phyloP scores from a whole-genome alignment of 2,797 vertebrate species.

The Hydrolagus colliei region DNA sequence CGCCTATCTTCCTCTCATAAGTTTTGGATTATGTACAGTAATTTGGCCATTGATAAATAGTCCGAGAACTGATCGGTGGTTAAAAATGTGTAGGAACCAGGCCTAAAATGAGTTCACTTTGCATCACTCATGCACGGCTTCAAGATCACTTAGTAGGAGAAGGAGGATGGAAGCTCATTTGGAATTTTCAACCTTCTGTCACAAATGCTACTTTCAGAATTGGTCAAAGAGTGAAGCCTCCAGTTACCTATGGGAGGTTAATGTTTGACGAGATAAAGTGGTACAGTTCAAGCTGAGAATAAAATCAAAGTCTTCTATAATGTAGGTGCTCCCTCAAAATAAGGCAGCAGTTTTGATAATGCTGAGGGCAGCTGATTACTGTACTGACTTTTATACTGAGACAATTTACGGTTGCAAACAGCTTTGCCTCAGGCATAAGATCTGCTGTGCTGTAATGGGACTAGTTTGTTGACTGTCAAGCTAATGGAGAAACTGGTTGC shows the following conservation, averaged over 20 bases:
- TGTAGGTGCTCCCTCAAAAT: neutral
- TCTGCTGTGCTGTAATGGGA: conserved; percentile 67
- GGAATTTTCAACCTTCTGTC: conserved; percentile 3
- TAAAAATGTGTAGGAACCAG: neutral
- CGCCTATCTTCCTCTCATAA: no score
- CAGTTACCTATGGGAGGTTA: neutral
- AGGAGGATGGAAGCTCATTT: neutral
- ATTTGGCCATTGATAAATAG: neutral
- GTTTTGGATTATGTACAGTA: no score
- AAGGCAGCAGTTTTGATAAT: conserved; percentile 60
- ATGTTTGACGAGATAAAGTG: neutral
- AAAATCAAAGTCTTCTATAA: neutral
- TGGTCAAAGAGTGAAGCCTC: neutral
- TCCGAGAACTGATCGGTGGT: neutral
- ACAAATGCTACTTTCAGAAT: no score
- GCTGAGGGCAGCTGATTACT: conserved; percentile 69
- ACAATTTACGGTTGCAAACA: conserved; percentile 70
- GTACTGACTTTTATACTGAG: conserved; percentile 72
- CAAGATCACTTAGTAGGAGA: neutral
- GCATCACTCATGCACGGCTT: neutral
- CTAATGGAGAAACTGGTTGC: conserved; percentile 82
- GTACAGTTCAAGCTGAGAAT: neutral
- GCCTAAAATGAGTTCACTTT: neutral
- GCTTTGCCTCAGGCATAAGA: conserved; percentile 66
- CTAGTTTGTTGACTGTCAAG: conserved; percentile 83